Evolutionary conservation across 2,888 invertebrate species (phyloP).

Genomic region (Drosophila trichaetosa): DNA sequence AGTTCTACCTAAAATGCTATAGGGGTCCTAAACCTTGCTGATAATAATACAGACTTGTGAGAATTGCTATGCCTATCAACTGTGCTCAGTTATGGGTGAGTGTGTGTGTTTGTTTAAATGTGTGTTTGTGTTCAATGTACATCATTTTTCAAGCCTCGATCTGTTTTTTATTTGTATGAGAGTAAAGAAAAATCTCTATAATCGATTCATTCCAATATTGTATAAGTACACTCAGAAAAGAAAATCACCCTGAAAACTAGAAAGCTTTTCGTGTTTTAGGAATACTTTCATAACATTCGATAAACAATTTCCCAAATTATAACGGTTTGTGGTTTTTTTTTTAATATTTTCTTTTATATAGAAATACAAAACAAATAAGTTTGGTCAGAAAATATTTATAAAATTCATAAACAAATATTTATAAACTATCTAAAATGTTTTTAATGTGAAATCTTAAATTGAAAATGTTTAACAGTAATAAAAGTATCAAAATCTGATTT

Average conservation of each 20-base stretch:
- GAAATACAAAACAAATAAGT: background rate
- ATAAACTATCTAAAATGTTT: background rate
- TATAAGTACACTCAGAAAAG: background rate
- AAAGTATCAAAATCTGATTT: background rate
- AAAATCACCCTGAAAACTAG: background rate
- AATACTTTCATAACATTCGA: background rate
- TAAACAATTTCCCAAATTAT: background rate
- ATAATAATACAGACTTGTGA: slow-evolving; percentile 45
- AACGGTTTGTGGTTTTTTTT: background rate
- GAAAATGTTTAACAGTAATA: background rate
- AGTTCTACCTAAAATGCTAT: slow-evolving; percentile 57
- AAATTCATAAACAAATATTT: background rate
- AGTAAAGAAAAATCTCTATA: slow-evolving; percentile 29
- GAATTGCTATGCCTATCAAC: slow-evolving; percentile 13
- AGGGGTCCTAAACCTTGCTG: slow-evolving; percentile 76
- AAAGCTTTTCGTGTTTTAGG: background rate
- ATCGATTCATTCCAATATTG: slow-evolving; percentile 28
- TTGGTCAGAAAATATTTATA: too few relatives aligned
- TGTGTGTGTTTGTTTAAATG: background rate
- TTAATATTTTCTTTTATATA: background rate
- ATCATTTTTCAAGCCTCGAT: background rate
- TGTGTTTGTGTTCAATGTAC: slow-evolving; percentile 9
- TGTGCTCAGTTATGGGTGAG: background rate
- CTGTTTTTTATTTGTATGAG: slow-evolving; percentile 20
- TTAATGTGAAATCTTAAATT: background rate